phyloP scores from a whole-genome alignment of 2,113 vertebrate genomes.

The Spermophilus dauricus region DNA sequence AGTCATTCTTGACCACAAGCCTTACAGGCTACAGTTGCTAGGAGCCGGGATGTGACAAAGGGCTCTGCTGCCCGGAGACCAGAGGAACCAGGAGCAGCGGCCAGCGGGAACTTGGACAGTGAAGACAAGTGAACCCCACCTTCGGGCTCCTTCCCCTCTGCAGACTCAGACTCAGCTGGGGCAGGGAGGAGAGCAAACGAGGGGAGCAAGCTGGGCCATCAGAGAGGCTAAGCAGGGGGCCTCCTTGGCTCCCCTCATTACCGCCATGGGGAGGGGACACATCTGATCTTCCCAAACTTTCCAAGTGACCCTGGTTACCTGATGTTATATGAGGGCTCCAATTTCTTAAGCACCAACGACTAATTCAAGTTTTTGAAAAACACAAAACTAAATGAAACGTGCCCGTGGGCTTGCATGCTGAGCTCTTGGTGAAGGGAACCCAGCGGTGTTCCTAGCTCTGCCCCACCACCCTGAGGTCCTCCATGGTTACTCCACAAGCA shows the following conservation, averaged over 20 bases:
- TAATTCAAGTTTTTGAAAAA: not conserved
- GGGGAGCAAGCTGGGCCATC: not conserved
- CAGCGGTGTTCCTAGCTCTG: not conserved
- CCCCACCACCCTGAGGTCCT: not conserved
- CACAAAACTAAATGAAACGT: not conserved
- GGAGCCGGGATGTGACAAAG: slow-evolving; percentile 11
- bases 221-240: not conserved
- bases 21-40: not conserved
- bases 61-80: not conserved
- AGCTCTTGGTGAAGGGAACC: not conserved
- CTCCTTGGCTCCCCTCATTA: not conserved
- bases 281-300: not conserved
- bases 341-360: not conserved
- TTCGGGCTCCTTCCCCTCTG: not conserved
- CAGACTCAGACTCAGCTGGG: not conserved
- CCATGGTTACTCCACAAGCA: not conserved
- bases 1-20: not conserved
- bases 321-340: not conserved
- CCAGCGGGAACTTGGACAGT: not conserved
- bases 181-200: not conserved
- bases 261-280: no score
- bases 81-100: not conserved
- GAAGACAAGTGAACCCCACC: no score
- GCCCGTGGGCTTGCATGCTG: not conserved
- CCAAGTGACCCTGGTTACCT: not conserved